Percentiles rank a stretch among this genome's conserved stretches.
phyloP scores from a whole-genome alignment of 92 coral and sea anemone genomes.

The Siderastrea radians region DNA sequence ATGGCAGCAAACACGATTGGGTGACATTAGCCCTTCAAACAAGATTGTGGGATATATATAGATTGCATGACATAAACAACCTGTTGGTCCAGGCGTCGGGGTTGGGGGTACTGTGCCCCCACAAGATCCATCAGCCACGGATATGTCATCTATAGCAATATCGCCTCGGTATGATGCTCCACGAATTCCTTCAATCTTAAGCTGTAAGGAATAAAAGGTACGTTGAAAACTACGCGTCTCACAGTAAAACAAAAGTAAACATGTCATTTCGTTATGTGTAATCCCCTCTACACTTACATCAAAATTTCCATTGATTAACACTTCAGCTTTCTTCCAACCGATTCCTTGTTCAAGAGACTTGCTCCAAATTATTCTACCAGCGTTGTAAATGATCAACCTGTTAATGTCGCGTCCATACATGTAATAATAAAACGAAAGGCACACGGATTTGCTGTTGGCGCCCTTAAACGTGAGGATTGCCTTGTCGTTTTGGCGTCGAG shows the following conservation, averaged over 20 bases:
- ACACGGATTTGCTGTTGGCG: not conserved
- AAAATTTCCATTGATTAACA: not conserved
- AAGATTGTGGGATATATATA: no score
- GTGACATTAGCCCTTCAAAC: no score
- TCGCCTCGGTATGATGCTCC: conserved; percentile 15
- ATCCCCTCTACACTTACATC: conserved; percentile 7
- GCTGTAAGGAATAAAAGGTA: conserved; percentile 3
- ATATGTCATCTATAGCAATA: conserved; percentile 26
- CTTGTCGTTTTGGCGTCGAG: not conserved
- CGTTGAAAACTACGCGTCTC: no score
- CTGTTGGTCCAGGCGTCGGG: conserved; percentile 7
- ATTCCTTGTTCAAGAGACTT: conserved; percentile 10
- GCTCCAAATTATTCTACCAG: not conserved
- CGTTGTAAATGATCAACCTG: not conserved
- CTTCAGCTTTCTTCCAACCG: conserved; percentile 4
- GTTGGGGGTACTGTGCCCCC: not conserved
- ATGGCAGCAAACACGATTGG: no score
- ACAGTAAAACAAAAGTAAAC: no score
- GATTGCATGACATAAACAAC: conserved; percentile 1
- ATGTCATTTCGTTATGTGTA: not conserved
- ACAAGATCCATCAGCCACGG: not conserved
- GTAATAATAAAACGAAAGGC: conserved; percentile 23
- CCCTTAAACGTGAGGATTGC: not conserved
- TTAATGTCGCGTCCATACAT: conserved; percentile 12
- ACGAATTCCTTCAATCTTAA: conserved; percentile 26